These are phyloP conservation scores for Sardina pilchardus DNA, from an alignment of 2,113 vertebrate species.

Conservation along the genomic window DNA sequence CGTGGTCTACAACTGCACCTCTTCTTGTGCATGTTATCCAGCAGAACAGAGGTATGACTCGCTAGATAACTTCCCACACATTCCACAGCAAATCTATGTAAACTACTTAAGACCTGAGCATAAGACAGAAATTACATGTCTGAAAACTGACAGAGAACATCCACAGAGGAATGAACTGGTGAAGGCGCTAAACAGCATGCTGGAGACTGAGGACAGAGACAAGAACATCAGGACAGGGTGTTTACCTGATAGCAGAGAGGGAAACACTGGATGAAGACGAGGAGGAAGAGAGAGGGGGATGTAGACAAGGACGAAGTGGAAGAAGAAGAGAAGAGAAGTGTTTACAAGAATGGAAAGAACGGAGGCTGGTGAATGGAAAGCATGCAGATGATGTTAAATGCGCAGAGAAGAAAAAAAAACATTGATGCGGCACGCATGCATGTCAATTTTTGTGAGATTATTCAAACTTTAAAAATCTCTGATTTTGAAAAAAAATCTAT, in stretches of 20 bases:
- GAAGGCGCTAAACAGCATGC: conserved; percentile 21
- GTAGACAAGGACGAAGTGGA: conserved; percentile 44
- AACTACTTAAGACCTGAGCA: too few relatives aligned
- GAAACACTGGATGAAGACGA: conserved; percentile 78
- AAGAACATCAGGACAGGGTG: conserved; percentile 38
- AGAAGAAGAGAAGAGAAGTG: conserved; percentile 45
- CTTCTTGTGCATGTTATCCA: background rate
- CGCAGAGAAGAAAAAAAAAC: background rate
- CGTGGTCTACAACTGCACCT: background rate
- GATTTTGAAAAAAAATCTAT: too few relatives aligned
- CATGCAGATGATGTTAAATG: conserved; percentile 46
- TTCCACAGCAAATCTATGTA: background rate
- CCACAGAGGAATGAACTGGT: background rate
- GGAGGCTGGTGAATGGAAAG: conserved; percentile 45
- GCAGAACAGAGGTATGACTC: background rate
- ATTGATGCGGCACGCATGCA: background rate
- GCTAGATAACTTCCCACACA: background rate
- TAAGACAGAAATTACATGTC: too few relatives aligned
- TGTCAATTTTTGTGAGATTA: background rate
- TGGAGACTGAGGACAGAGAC: conserved; percentile 38
- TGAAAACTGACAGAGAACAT: too few relatives aligned
- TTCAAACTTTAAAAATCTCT: too few relatives aligned
- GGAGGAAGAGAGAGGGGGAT: conserved; percentile 39
- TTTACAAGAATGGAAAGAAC: conserved; percentile 56
- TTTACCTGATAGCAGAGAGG: conserved; percentile 85